These are phyloP conservation scores for Nilaparvata lugens DNA, from an alignment of 1,140 invertebrate genomes.

Conservation along the genomic window DNA sequence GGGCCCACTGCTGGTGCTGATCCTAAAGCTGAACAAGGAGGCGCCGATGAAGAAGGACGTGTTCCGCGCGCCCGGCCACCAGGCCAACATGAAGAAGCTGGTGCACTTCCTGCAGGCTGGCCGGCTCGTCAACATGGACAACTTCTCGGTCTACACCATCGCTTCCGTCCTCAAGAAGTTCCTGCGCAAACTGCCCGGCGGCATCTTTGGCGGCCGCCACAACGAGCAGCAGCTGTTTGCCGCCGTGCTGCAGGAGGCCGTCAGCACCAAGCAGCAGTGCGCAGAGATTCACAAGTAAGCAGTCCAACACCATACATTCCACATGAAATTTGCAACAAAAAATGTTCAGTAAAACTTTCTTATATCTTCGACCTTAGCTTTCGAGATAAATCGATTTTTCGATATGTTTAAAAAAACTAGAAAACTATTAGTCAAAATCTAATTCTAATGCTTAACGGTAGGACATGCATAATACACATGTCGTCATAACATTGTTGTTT, in stretches of 20 bases:
- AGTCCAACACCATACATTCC: too few relatives aligned
- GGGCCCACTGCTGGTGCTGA: conserved; percentile 73
- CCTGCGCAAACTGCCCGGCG: conserved; percentile 92
- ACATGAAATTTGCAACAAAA: too few relatives aligned
- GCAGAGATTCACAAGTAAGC: conserved; percentile 83
- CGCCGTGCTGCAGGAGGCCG: conserved; percentile 53
- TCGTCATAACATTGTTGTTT: too few relatives aligned
- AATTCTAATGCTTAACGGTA: too few relatives aligned
- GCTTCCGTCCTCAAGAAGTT: conserved; percentile 97
- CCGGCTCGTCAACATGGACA: conserved; percentile 92
- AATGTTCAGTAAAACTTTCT: too few relatives aligned
- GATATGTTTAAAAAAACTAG: too few relatives aligned
- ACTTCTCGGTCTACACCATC: conserved; percentile 96
- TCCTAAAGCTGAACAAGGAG: conserved; percentile 91
- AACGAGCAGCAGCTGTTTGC: conserved; percentile 85
- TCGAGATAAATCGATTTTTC: too few relatives aligned
- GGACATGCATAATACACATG: too few relatives aligned
- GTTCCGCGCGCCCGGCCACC: conserved; percentile 87
- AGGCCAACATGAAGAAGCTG: conserved; percentile 91
- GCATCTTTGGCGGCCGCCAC: conserved; percentile 83
- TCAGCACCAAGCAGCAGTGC: conserved; percentile 70
- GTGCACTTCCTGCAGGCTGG: conserved; percentile 93
- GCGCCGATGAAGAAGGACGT: conserved; percentile 87
- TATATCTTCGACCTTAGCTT: too few relatives aligned
- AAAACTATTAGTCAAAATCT: too few relatives aligned